These are phyloP conservation scores for Drosophila mayaguana DNA, from an alignment of 2,888 invertebrate species.

Conservation along the genomic window DNA sequence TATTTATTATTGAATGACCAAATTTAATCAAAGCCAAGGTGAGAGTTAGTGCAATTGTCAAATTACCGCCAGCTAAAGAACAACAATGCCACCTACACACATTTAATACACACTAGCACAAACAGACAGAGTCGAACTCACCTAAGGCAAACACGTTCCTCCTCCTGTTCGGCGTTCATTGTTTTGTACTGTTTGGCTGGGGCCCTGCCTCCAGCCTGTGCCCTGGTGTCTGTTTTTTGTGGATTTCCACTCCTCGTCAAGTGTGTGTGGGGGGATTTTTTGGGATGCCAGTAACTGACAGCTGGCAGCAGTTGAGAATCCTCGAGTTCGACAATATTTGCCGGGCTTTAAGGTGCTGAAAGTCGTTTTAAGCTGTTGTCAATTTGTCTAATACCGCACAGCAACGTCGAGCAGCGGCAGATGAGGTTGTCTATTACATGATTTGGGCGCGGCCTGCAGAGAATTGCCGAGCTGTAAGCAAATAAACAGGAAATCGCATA, in stretches of 20 bases:
- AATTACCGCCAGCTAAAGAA: slow-evolving; percentile 35
- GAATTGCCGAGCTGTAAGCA: slow-evolving; percentile 42
- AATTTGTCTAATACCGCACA: slow-evolving; percentile 73
- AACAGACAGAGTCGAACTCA: slow-evolving; percentile 52
- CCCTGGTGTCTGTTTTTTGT: slow-evolving; percentile 15
- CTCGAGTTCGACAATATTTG: slow-evolving; percentile 53
- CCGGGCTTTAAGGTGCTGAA: slow-evolving; percentile 61
- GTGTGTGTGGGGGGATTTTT: slow-evolving; percentile 35
- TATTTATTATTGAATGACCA: slow-evolving; percentile 14
- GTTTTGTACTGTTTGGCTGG: slow-evolving; percentile 38
- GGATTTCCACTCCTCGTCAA: slow-evolving; percentile 47
- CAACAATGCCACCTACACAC: slow-evolving; percentile 20
- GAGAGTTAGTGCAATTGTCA: slow-evolving; percentile 35
- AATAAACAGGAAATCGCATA: slow-evolving; percentile 41
- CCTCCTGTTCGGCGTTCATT: slow-evolving; percentile 71
- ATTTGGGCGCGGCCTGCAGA: slow-evolving; percentile 20
- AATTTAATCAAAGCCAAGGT: slow-evolving; percentile 35
- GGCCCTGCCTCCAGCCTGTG: slow-evolving; percentile 13
- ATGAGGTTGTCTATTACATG: slow-evolving; percentile 51
- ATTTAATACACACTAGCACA: slow-evolving; percentile 8
- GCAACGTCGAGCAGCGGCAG: slow-evolving; percentile 34
- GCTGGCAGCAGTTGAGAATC: slow-evolving; percentile 33
- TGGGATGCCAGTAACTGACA: slow-evolving; percentile 29
- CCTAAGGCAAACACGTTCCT: slow-evolving; percentile 74
- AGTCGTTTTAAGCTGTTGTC: slow-evolving; percentile 75